Conservation (phyloP, 2,797 vertebrate genomes). For the Pseudopleuronectes americanus region DNA sequence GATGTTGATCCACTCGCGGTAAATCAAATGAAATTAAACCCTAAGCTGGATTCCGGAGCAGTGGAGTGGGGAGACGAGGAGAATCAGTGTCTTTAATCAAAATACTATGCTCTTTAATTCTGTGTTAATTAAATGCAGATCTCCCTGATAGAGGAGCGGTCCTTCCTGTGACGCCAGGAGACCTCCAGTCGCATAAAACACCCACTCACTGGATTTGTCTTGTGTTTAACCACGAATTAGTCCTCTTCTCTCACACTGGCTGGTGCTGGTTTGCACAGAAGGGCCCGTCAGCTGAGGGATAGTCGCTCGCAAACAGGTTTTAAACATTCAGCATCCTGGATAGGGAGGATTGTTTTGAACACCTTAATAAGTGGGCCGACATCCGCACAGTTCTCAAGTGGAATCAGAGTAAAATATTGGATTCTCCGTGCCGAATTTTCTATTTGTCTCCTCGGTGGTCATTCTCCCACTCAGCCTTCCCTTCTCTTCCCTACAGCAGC, state of each 20-base stretch:
- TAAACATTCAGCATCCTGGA: constrained; percentile 40
- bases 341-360: constrained; percentile 46
- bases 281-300: constrained; percentile 65
- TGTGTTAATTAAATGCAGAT: constrained; percentile 83
- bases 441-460: constrained; percentile 56
- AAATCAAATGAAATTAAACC: constrained; percentile 77
- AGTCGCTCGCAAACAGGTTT: constrained; percentile 64
- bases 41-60: constrained; percentile 64
- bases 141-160: constrained; percentile 66
- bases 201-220: constrained; percentile 69
- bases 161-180: constrained; percentile 55
- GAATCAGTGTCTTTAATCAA: constrained; percentile 80
- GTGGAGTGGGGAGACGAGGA: constrained; percentile 42
- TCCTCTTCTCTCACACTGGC: constrained; percentile 57
- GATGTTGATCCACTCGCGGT: constrained; percentile 71
- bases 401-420: constrained; percentile 38
- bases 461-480: constrained; percentile 28
- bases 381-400: constrained; percentile 37
- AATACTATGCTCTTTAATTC: constrained; percentile 84
- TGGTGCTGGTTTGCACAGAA: constrained; percentile 73
- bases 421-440: constrained; percentile 37
- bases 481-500: constrained; percentile 25
- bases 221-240: constrained; percentile 77
- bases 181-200: constrained; percentile 68
- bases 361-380: constrained; percentile 47